These are phyloP conservation scores for Myopa testacea DNA, from an alignment of 2,888 invertebrate genomes.

Conservation along the genomic window DNA sequence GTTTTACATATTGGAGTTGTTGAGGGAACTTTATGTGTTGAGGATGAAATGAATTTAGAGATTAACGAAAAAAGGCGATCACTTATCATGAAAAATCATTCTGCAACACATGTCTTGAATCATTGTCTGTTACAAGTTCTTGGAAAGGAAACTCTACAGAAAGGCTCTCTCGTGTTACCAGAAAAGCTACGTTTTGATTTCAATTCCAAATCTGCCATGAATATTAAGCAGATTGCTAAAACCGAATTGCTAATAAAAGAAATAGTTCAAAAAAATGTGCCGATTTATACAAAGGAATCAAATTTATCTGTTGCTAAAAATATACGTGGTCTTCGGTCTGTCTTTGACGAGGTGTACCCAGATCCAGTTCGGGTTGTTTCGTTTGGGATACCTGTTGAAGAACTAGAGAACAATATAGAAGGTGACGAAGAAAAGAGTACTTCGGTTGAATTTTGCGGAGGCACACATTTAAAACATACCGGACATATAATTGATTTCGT, in stretches of 20 bases:
- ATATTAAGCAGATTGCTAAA: conserved; percentile 85
- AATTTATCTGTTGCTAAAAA: conserved; percentile 87
- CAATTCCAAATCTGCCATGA: conserved; percentile 93
- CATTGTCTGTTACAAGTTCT: conserved; percentile 91
- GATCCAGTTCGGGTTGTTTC: conserved; percentile 95
- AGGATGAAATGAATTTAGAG: conserved; percentile 84
- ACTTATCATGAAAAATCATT: conserved; percentile 98
- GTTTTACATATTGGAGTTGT: conserved; percentile 92
- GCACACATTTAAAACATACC: conserved; percentile 92
- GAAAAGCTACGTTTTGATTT: conserved; percentile 98
- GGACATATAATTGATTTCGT: conserved; percentile 96
- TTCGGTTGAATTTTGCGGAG: conserved; percentile 99
- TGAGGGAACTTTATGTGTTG: conserved; percentile 85
- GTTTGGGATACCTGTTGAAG: conserved; percentile 92
- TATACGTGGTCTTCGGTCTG: conserved; percentile 92
- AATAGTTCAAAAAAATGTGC: conserved; percentile 80
- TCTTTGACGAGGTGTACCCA: conserved; percentile 99
- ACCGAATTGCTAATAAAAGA: conserved; percentile 84
- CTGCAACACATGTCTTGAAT: conserved; percentile 97
- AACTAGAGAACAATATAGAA: conserved; percentile 87
- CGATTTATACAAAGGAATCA: conserved; percentile 90
- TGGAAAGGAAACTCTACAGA: conserved; percentile 92
- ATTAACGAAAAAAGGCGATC: conserved; percentile 88
- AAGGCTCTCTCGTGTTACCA: conserved; percentile 96
- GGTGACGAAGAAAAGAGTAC: conserved; percentile 83